A percentile compares a stretch with the other conserved stretches of the same genome.
Conservation (phyloP, 2,797 vertebrate genomes). For the Ctenopoma kingsleyae region DNA sequence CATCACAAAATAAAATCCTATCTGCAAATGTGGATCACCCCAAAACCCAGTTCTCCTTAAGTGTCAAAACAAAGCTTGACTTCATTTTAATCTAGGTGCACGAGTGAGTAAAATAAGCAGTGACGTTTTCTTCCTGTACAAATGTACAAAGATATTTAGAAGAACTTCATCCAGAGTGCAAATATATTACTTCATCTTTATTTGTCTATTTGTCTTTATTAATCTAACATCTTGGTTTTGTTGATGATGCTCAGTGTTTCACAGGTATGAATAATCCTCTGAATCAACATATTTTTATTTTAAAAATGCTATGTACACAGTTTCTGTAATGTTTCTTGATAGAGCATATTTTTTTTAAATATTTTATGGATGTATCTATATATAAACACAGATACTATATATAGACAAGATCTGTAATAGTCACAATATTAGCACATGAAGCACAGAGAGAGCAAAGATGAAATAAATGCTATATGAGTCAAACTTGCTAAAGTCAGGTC, state of each 20-base stretch:
- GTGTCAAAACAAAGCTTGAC: neutral
- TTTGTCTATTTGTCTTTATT: accelerated
- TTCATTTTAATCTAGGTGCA: no score
- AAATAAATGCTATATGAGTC: neutral
- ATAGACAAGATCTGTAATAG: no score
- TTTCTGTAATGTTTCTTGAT: neutral
- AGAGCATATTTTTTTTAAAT: neutral
- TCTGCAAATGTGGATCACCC: neutral
- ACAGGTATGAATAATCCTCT: neutral
- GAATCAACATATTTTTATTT: neutral
- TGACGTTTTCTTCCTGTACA: no score
- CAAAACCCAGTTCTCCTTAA: neutral
- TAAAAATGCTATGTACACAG: neutral
- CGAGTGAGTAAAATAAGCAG: no score
- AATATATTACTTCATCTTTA: neutral
- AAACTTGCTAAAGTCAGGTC: neutral
- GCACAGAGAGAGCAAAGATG: neutral
- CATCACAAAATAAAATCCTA: neutral
- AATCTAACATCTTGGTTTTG: neutral
- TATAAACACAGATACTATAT: no score
- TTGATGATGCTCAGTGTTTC: neutral
- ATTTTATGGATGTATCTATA: no score
- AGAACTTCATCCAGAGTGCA: neutral
- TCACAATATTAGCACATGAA: neutral
- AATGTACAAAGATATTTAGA: no score